A percentile compares a stretch with the other conserved stretches of the same genome.
Conservation (phyloP, 2,113 vertebrate species). For the Bombycilla garrulus region DNA sequence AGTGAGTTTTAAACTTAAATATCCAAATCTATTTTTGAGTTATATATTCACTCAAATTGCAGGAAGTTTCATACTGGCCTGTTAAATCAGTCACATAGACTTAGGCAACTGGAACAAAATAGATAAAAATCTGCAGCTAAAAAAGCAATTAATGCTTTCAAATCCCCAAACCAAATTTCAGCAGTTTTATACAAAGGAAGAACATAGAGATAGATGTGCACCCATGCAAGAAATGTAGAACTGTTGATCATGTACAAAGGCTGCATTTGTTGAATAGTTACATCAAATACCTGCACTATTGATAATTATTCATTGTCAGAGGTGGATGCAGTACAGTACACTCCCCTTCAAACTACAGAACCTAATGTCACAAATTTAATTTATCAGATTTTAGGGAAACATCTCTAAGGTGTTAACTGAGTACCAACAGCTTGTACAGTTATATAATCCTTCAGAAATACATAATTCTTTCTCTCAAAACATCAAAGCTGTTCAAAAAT, state of each 20-base stretch:
- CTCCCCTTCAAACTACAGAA: not conserved
- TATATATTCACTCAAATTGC: not conserved
- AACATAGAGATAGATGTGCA: not conserved
- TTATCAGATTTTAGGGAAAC: not conserved
- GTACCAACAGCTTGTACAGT: not conserved
- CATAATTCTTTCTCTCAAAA: not conserved
- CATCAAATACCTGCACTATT: not conserved
- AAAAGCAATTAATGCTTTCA: not conserved
- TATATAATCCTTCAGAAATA: not conserved
- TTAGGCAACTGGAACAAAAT: not conserved
- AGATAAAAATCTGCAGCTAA: not conserved
- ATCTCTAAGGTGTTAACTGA: constrained; percentile 15
- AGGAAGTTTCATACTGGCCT: not conserved
- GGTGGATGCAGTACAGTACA: not conserved
- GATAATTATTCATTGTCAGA: not conserved
- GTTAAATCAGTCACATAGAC: not conserved
- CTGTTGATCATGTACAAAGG: not conserved
- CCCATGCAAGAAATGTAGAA: not conserved
- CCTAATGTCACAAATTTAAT: not conserved
- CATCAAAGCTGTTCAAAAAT: constrained; percentile 4
- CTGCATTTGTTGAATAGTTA: not conserved
- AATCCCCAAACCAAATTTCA: not conserved
- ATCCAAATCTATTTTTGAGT: not conserved
- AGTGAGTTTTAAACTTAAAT: not conserved
- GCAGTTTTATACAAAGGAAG: not conserved